phyloP scores from a whole-genome alignment of 2,113 vertebrate species.

The Tragulus kanchil region DNA sequence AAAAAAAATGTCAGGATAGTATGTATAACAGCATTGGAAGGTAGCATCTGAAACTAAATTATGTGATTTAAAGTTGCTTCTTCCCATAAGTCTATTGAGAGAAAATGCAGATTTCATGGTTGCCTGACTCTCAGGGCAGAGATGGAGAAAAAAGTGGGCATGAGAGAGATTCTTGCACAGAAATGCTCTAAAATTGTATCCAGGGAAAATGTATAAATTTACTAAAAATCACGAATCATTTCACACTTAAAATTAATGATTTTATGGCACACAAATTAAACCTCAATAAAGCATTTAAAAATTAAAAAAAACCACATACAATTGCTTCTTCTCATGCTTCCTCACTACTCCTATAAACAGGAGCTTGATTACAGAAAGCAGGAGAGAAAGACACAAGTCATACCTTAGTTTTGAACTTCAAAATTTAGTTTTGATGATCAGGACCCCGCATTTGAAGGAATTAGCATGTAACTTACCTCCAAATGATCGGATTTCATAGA shows the following conservation, averaged over 20 bases:
- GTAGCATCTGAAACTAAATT: background rate
- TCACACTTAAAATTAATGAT: background rate
- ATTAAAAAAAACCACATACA: background rate
- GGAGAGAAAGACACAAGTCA: background rate
- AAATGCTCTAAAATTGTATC: background rate
- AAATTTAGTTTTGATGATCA: background rate
- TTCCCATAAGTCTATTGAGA: background rate
- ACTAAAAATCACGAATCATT: too few species aligned
- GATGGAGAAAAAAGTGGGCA: too few species aligned
- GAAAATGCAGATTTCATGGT: background rate
- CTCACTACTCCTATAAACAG: background rate
- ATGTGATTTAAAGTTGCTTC: background rate
- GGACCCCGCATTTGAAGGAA: background rate
- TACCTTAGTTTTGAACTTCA: background rate
- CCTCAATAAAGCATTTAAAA: background rate
- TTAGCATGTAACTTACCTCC: background rate
- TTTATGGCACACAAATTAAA: background rate
- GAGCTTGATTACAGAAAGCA: background rate
- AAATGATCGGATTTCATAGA: background rate
- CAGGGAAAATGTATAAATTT: background rate
- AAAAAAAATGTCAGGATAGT: background rate
- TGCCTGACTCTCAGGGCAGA: background rate
- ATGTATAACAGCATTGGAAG: fast-evolving
- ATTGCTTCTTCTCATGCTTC: background rate
- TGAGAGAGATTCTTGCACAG: background rate